Evolutionary conservation across 2,888 invertebrate species (phyloP).

Genomic region (Eristalis arbustorum): DNA sequence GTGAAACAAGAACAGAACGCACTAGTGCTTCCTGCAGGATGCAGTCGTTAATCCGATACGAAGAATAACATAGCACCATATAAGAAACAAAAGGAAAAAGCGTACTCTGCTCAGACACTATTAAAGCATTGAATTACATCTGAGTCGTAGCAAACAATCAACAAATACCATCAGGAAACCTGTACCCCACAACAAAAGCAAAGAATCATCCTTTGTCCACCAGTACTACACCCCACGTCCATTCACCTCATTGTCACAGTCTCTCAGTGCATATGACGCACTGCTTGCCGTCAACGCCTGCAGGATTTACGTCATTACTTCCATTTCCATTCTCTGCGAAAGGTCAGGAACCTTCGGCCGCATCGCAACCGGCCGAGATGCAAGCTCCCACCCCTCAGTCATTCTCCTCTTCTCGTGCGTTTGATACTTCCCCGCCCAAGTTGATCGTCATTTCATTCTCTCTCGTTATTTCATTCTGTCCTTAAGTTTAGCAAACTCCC

Average conservation of each 20-base stretch:
- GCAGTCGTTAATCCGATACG: too few species aligned
- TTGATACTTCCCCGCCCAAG: not conserved
- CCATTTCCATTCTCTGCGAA: constrained; percentile 10
- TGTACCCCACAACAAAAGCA: not conserved
- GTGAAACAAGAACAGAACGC: too few species aligned
- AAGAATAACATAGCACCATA: too few species aligned
- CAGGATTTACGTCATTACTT: constrained; percentile 6
- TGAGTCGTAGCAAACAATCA: too few species aligned
- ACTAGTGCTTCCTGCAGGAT: too few species aligned
- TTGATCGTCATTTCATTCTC: constrained; percentile 15
- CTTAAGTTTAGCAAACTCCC: not conserved
- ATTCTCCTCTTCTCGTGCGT: not conserved
- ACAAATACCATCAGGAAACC: not conserved
- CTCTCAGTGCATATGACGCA: not conserved
- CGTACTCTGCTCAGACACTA: too few species aligned
- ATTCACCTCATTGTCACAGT: not conserved
- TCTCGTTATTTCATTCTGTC: not conserved
- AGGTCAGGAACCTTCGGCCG: constrained; percentile 23
- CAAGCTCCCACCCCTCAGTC: not conserved
- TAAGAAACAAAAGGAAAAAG: too few species aligned
- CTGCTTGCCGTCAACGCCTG: not conserved
- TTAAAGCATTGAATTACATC: too few species aligned
- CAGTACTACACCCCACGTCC: not conserved
- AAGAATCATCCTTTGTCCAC: not conserved
- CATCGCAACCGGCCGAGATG: too few species aligned